Percentiles rank a stretch among this genome's conserved stretches.
These are phyloP conservation scores for Euwallacea fornicatus DNA, from an alignment of 1,140 invertebrate genomes.

Conservation along the genomic window DNA sequence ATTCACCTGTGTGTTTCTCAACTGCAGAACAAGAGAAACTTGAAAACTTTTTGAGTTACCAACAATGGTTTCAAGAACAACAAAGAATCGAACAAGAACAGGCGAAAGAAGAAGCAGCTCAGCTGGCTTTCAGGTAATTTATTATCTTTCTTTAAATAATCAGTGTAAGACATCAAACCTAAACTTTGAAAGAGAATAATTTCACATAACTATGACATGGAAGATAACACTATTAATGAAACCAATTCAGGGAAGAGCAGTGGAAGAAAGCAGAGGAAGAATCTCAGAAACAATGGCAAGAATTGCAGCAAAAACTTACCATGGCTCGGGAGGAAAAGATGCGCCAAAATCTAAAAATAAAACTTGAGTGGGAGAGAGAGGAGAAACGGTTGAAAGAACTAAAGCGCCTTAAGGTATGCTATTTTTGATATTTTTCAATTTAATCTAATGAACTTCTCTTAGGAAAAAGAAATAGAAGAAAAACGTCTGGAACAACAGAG, in stretches of 20 bases:
- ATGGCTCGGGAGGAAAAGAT: conserved; percentile 43
- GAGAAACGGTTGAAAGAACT: conserved; percentile 54
- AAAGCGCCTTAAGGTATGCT: conserved; percentile 46
- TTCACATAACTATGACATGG: not conserved
- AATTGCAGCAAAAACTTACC: conserved; percentile 48
- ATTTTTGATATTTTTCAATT: not conserved
- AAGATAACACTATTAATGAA: conserved; percentile 3
- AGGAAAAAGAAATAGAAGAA: conserved; percentile 51
- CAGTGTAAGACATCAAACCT: not conserved
- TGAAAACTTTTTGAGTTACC: conserved; percentile 51
- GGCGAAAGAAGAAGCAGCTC: conserved; percentile 24
- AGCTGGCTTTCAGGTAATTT: conserved; percentile 17
- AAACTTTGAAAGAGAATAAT: not conserved
- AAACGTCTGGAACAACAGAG: conserved; percentile 54
- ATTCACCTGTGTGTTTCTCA: conserved; percentile 21
- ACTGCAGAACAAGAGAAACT: conserved; percentile 43
- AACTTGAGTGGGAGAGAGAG: conserved; percentile 50
- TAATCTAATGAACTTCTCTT: not conserved
- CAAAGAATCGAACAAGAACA: conserved; percentile 37
- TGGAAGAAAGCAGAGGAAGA: conserved; percentile 54
- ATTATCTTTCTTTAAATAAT: conserved; percentile 1
- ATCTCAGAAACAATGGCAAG: conserved; percentile 51
- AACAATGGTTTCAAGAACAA: conserved; percentile 47
- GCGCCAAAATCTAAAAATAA: conserved; percentile 46
- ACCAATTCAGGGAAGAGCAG: conserved; percentile 42